phyloP scores from a whole-genome alignment of 2,888 invertebrate species.

The Brenthis ino region DNA sequence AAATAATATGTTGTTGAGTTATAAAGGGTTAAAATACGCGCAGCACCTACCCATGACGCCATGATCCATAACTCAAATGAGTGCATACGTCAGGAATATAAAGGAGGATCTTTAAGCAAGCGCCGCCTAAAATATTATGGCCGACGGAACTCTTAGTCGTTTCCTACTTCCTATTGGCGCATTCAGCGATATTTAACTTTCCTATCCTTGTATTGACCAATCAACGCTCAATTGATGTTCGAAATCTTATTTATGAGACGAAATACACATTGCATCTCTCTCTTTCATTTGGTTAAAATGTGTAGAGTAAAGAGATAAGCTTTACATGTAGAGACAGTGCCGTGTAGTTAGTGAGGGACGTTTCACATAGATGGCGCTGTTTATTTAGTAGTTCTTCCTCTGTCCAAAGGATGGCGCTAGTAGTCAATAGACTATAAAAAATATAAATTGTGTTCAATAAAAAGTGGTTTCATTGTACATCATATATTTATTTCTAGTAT shows the following conservation, averaged over 20 bases:
- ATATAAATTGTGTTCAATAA: neutral
- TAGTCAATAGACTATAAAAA: neutral
- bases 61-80: slow-evolving; percentile 78
- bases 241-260: slow-evolving; percentile 61
- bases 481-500: neutral
- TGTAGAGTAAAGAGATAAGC: slow-evolving; percentile 54
- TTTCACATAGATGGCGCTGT: slow-evolving; percentile 64
- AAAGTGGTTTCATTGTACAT: neutral
- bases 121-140: slow-evolving; percentile 79
- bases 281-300: slow-evolving; percentile 61
- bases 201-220: slow-evolving; percentile 65
- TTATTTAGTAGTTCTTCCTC: slow-evolving; percentile 53
- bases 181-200: slow-evolving; percentile 60
- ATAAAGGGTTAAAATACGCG: slow-evolving; percentile 65
- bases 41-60: slow-evolving; percentile 71
- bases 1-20: too few relatives aligned
- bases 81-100: slow-evolving; percentile 78
- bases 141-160: slow-evolving; percentile 62
- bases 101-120: slow-evolving; percentile 72
- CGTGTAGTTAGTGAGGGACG: slow-evolving; percentile 42
- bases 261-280: slow-evolving; percentile 60
- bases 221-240: slow-evolving; percentile 62
- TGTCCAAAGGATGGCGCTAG: slow-evolving; percentile 57
- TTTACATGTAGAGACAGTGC: slow-evolving; percentile 55
- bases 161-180: slow-evolving; percentile 64